Evolutionary conservation across 2,888 invertebrate species (phyloP), one percentile per base, ranked within the genome.

Genomic region (Drosophila mimica): DNA sequence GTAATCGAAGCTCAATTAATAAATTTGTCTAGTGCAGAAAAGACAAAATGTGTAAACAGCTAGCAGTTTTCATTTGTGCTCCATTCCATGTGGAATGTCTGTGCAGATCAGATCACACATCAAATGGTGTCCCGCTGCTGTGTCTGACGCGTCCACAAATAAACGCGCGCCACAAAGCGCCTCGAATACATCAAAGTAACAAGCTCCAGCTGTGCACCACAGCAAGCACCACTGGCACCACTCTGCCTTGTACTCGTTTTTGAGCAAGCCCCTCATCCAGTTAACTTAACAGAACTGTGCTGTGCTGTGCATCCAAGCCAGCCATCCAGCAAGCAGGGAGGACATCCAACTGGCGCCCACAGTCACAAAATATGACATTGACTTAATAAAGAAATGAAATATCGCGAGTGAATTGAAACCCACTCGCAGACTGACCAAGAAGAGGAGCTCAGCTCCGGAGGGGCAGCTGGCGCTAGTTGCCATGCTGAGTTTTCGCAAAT

Each of bases 341-440:
- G 78, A 68, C 62, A 74, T 34, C 17, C 60, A 60, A 13, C 73
- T 69, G 82, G 81, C 88, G 89, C 85, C 88, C 80, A 85, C 80
- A 74, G 77, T 72, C 80, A 69, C 81, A 72, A 84, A 80, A 82
- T 89, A 81, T 85, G 77, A 89, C 81, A 90, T 83, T 88, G 82
- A 90, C 83, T 90, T 91, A 91, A 91, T 92, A 91, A 91, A 91
- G 91, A 89, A 91, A 91, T 92, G 92, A 91, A 92, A 91, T 89
- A 91, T 90, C 73, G 85, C 81, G 46, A 51, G 64, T 71, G 71
- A 73, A 76, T 74, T 74, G 34, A 78, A 82, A 68, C 70, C 76
- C 75, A 79, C 70, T 73, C 72, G 69, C 52, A 62, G 59, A 48
- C 38, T 30, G 53, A 33, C 31, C 30, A 67, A 58, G 40, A 49